phyloP scores from a whole-genome alignment of 2,113 vertebrate species.

The Neolamprologus variostigma region DNA sequence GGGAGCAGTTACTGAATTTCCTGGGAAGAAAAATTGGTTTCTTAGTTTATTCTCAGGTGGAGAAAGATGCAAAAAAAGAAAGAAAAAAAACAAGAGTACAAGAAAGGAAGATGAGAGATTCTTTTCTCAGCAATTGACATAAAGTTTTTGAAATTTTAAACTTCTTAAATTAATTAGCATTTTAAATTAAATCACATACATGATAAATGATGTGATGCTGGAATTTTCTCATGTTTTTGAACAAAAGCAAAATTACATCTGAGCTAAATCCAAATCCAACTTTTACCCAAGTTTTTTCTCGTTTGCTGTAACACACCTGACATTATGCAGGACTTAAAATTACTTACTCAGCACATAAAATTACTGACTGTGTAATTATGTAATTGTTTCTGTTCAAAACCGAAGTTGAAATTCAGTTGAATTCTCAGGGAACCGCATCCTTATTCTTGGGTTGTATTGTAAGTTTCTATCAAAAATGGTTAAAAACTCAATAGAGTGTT shows the following conservation, averaged over 20 bases:
- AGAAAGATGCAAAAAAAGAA: rapidly evolving
- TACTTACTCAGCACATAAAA: neutral
- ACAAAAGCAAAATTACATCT: neutral
- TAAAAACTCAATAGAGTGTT: neutral
- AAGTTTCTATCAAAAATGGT: rapidly evolving
- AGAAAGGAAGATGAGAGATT: neutral
- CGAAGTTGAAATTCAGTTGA: neutral
- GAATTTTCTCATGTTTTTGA: neutral
- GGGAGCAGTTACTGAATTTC: neutral
- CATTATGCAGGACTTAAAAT: neutral
- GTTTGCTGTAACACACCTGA: neutral
- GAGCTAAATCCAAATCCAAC: neutral
- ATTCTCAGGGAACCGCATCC: rapidly evolving
- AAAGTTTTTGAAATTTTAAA: neutral
- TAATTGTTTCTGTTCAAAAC: neutral
- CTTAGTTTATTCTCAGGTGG: neutral
- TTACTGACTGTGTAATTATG: neutral
- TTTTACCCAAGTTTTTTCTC: neutral
- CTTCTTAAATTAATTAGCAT: neutral
- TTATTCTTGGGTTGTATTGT: rapidly evolving
- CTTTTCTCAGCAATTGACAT: neutral
- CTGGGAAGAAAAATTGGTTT: neutral
- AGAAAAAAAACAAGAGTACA: neutral
- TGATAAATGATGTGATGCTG: neutral
- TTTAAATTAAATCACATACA: neutral